phyloP scores from a whole-genome alignment of 2,888 invertebrate species.

The Xestia c-nigrum region DNA sequence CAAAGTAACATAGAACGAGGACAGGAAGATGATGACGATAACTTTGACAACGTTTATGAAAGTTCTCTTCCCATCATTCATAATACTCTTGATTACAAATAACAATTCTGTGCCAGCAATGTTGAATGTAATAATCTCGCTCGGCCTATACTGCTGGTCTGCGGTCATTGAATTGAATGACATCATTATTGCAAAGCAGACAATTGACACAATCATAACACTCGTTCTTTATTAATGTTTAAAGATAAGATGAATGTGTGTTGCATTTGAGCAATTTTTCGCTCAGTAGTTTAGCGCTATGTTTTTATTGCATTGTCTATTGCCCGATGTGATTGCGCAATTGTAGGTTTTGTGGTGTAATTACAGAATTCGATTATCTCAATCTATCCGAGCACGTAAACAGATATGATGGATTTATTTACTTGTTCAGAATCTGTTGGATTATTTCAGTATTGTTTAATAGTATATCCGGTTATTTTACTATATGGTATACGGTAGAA shows the following conservation, averaged over 20 bases:
- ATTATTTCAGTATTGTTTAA: not conserved
- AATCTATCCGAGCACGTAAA: conserved; percentile 45
- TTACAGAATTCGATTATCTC: conserved; percentile 48
- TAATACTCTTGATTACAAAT: conserved; percentile 44
- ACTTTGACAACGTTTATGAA: conserved; percentile 70
- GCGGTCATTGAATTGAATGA: conserved; percentile 73
- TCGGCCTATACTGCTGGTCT: conserved; percentile 35
- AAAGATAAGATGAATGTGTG: conserved; percentile 66
- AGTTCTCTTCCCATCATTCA: conserved; percentile 40
- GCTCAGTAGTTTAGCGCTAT: conserved; percentile 45
- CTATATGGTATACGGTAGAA: not conserved
- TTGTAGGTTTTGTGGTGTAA: conserved; percentile 35
- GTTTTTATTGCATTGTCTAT: conserved; percentile 59
- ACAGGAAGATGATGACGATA: not conserved
- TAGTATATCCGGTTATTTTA: not conserved
- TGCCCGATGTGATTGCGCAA: conserved; percentile 42
- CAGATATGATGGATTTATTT: conserved; percentile 18
- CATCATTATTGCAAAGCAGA: conserved; percentile 74
- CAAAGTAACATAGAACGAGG: not conserved
- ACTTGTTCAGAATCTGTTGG: not conserved
- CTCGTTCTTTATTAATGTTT: conserved; percentile 66
- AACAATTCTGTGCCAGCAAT: conserved; percentile 42
- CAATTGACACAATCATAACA: conserved; percentile 78
- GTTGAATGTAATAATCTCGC: conserved; percentile 20
- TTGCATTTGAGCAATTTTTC: conserved; percentile 60